Evolutionary conservation across 2,888 invertebrate genomes (phyloP), one percentile per base, ranked within the genome.

Genomic region (Athrips mouffetella): DNA sequence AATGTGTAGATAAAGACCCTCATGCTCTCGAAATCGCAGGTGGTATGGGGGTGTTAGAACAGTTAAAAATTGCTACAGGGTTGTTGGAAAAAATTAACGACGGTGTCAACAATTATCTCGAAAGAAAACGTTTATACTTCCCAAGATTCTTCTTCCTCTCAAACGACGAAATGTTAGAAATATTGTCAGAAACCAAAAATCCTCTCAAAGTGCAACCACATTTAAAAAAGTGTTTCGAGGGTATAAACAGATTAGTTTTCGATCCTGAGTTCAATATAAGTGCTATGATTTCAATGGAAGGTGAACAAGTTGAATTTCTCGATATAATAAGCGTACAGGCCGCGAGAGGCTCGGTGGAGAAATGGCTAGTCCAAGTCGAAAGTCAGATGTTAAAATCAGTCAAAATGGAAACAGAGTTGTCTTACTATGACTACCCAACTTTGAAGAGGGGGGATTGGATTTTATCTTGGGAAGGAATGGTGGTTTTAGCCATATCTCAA

Each of bases 61-160:
- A 92, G 1, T 90, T 96, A 69, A 84, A 87, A 72, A 90, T 92
- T 44, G 93, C 94, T 25, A 91, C 91, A 47, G 89, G 80, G 33
- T 81, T 94, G 44, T 82, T 96, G 59, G 96, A 96, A 58, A 92
- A 91, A 78, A 94, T 96, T 49, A 95, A 94, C 70, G 93, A 94
- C 50, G 96, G 96, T 3, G 93, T 96, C 0, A 92, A 94, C 58
- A 91, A 91, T 60, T 96, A 96, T 72, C 85, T 96, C 53, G 96
- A 96, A 80, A 94, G 93, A 80, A 96, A 96, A 75, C 83, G 96
- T 57, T 80, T 96, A 7, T 95, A 90, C 75, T 96, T 96, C 71
- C 93, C 96, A 31, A 90, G 96, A 73, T 96, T 97, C 73, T 97
- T 96, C 89, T 97, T 97, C 70, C 86, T 97, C 50, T 96, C 96